phyloP scores from a whole-genome alignment of 1,140 invertebrate genomes.

The Tribolium madens region DNA sequence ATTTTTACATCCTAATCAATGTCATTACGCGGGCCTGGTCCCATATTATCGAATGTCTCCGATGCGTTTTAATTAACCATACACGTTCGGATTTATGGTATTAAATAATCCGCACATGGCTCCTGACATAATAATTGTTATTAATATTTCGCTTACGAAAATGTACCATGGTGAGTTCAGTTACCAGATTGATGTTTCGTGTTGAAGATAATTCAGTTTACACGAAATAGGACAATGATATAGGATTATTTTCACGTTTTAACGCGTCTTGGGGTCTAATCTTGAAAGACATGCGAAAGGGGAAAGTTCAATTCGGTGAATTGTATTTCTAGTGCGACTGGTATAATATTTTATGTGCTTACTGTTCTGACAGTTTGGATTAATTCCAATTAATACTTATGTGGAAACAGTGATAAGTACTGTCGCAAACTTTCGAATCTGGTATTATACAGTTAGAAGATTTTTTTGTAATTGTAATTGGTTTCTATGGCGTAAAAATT shows the following conservation, averaged over 20 bases:
- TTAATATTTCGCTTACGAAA: background rate
- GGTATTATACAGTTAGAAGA: too few species aligned
- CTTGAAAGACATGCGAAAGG: background rate
- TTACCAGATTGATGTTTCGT: background rate
- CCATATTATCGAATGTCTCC: background rate
- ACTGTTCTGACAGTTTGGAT: background rate
- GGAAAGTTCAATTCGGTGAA: background rate
- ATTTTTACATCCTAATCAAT: conserved; percentile 2
- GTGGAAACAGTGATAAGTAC: too few species aligned
- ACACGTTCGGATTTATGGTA: background rate
- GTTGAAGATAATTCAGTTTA: background rate
- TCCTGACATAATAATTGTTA: background rate
- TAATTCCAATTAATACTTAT: background rate
- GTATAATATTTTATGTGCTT: too few species aligned
- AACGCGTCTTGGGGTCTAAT: background rate
- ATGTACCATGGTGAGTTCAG: background rate
- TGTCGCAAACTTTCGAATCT: too few species aligned
- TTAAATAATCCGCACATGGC: conserved; percentile 5
- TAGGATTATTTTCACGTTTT: background rate
- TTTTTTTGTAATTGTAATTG: too few species aligned
- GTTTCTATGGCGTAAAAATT: too few species aligned
- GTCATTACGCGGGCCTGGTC: conserved; percentile 1
- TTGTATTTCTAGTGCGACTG: background rate
- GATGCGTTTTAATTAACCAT: conserved; percentile 22
- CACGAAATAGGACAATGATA: background rate